Conservation (phyloP, 2,888 invertebrate species). For the Falcaria lacertinaria region DNA sequence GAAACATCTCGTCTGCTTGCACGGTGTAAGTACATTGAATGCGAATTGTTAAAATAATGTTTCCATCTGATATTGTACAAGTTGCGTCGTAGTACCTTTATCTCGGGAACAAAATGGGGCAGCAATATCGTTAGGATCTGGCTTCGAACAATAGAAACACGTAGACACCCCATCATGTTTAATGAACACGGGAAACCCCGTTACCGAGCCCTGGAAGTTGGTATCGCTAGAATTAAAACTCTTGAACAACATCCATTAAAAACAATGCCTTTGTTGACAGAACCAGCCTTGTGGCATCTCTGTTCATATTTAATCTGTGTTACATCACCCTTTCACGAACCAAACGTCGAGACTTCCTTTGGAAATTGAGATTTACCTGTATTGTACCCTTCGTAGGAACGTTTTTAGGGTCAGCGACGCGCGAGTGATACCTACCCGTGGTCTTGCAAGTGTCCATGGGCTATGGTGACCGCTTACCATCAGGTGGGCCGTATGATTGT, state of each 20-base stretch:
- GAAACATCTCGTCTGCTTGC: conserved; percentile 11
- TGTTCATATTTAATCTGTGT: too few relatives aligned
- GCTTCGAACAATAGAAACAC: conserved; percentile 46
- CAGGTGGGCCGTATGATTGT: too few relatives aligned
- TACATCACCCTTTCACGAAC: too few relatives aligned
- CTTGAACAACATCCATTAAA: conserved; percentile 8
- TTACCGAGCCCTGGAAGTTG: conserved; percentile 29
- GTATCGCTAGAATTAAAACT: conserved; percentile 3
- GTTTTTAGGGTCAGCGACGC: too few relatives aligned
- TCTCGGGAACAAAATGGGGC: conserved; percentile 51
- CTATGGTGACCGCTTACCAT: too few relatives aligned
- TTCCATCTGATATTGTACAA: conserved; percentile 39
- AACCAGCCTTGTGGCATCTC: conserved; percentile 2
- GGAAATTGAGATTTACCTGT: too few relatives aligned
- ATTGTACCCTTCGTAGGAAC: too few relatives aligned
- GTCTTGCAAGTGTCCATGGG: too few relatives aligned
- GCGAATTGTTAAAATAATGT: conserved; percentile 36
- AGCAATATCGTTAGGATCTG: conserved; percentile 58
- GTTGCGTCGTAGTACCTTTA: conserved; percentile 48
- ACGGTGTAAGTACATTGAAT: conserved; percentile 14
- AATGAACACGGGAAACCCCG: conserved; percentile 43
- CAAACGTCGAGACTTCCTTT: too few relatives aligned
- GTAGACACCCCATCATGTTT: conserved; percentile 44
- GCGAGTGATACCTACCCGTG: too few relatives aligned
- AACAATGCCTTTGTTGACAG: conserved; percentile 17